Base-by-base conservation (phyloP, 2,113 vertebrate genomes). In the Cynoglossus semilaevis region DNA sequence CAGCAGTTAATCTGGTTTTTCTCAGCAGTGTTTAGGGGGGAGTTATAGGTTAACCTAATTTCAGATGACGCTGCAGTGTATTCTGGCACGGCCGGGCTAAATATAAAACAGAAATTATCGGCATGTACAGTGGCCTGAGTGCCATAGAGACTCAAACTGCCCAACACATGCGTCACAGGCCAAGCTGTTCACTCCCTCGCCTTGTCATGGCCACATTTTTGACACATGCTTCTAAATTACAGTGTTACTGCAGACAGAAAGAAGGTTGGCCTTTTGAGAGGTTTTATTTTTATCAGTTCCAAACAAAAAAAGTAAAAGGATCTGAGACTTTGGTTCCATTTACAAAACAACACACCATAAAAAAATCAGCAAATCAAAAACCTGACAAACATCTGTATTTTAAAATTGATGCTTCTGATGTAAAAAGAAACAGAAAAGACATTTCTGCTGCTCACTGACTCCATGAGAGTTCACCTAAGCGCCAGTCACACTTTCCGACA, bases 61-160 rank as follows among this genome's bases (percentile, higher is more conserved):
- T 75, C 82, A 90, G 88, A 83, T 85, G 88, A 83, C 79, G 70
- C 76, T 78, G 49, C 64, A 75, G 77, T 40, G 69, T 64, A 72
- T 77, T 49, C 74, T 10, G 13, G 72, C 65, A 84, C 58, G 77
- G 50, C 59, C 56, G 15, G 56, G 58, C 89, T 90, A 91, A 88
- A 91, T 89, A 89, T 90, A 91, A 87, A 80, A 66, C 73, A 76
- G 82, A 85, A 73, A 88, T 87, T 77, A 82, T 74, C 73, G 82
- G 87, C 79, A 81, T 80, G 79, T 77, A 78, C 82, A 75, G 63
- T 71, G 72, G 54, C 75, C 66, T 42, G 65, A 74, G 65, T 74
- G 72, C 76, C 80, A 65, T 82, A 53, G 76, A 66, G 75, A 76
- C 74, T 76, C 22, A 63, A 63, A 76, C 61, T 52, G 63, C 56